Evolutionary conservation across 2,888 invertebrate species (phyloP), one percentile per base, ranked within the genome.

Genomic region (Lottia gigantea): DNA sequence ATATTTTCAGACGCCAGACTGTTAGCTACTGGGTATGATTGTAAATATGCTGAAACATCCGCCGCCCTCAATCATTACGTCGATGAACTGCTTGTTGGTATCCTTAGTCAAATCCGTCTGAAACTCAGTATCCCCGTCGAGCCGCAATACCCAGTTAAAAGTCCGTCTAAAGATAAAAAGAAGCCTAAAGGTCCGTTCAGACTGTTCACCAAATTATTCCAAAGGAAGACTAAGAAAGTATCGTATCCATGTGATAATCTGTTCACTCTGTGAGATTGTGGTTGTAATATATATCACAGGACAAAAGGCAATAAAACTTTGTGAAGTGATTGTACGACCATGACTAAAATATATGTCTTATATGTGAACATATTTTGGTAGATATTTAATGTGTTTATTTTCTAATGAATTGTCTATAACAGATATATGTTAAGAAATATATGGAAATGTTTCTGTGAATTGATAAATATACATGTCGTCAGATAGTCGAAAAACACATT

Each of bases 11-110:
- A 82, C 26, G 81, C 81, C 1, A 69, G 76, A 11, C 73, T 80
- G 11, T 77, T 81, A 45, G 80, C 81, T 16, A 74, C 77, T 25
- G 80, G 80, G 1, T 82, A 94, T 89, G 93, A 95, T 79, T 93
- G 95, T 71, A 97, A 97, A 89, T 96, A 95, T 91, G 94, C 95
- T 80, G 97, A 98, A 90, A 94, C 97, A 26, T 97, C 97, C 0
- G 97, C 97, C 19, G 96, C 96, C 25, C 95, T 98, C 85, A 97
- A 96, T 89, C 97, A 97, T 91, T 96, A 97, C 88, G 95, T 97
- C 46, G 97, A 98, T 90, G 97, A 97, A 84, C 92, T 98, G 0
- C 91, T 98, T 66, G 96, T 97, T 25, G 97, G 97, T 1, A 93
- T 95, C 71, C 91, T 97, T 75, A 95, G 94, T 82, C 96, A 97